Conservation (phyloP, 1,140 invertebrate species). For the Dufourea novaeangliae region DNA sequence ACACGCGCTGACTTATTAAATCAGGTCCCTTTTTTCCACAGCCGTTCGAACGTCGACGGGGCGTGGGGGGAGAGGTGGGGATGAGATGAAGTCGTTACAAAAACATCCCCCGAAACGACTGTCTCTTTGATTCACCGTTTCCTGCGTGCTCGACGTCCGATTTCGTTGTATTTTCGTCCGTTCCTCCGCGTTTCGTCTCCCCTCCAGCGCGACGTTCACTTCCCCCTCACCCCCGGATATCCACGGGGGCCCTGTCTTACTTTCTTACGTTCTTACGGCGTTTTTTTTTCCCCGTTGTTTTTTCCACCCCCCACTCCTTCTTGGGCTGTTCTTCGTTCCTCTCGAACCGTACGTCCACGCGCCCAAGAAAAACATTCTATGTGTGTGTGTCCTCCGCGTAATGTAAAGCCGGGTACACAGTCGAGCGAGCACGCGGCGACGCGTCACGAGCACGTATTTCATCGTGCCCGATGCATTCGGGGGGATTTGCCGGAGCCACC, state of each 20-base stretch:
- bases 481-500: not conserved
- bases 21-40: not conserved
- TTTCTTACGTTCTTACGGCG: conserved; percentile 43
- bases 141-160: conserved; percentile 60
- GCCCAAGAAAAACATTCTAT: conserved; percentile 53
- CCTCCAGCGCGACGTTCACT: conserved; percentile 43
- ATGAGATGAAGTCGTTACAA: conserved; percentile 64
- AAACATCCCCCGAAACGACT: conserved; percentile 66
- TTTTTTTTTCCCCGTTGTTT: conserved; percentile 38
- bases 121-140: conserved; percentile 78
- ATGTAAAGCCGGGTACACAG: conserved; percentile 5
- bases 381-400: conserved; percentile 1
- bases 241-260: conserved; percentile 31
- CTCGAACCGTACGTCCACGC: conserved; percentile 49
- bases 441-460: conserved; percentile 2
- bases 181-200: conserved; percentile 49
- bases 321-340: not conserved
- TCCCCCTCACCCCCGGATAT: conserved; percentile 32
- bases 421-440: not conserved
- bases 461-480: not conserved
- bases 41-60: conserved; percentile 8
- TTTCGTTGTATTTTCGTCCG: conserved; percentile 73
- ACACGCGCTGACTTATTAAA: conserved; percentile 17
- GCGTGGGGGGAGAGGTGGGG: conserved; percentile 18
- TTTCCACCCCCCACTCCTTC: not conserved